These are phyloP conservation scores for Dicrurus megarhynchus DNA, from an alignment of 2,113 vertebrate genomes.

Conservation along the genomic window DNA sequence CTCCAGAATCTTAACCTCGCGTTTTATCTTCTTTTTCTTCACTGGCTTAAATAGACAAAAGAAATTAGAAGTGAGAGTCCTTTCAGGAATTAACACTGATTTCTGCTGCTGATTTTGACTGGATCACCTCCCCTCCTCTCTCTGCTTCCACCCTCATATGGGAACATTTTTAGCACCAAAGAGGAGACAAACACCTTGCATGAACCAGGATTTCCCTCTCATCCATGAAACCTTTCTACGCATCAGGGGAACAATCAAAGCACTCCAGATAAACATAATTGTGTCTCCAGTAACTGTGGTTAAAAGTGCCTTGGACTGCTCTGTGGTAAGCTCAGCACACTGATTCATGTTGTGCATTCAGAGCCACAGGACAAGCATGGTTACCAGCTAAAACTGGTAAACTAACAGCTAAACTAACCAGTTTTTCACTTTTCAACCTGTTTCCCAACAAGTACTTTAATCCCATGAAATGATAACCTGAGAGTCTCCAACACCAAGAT, in stretches of 20 bases:
- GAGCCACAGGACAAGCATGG: background rate
- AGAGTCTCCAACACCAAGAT: background rate
- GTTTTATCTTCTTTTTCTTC: conserved; percentile 99
- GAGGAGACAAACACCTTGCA: background rate
- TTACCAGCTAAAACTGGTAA: too few species aligned
- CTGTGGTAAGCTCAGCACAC: background rate
- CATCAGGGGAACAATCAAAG: background rate
- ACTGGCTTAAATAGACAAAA: conserved; percentile 89
- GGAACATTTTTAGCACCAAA: background rate
- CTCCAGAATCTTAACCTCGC: conserved; percentile 98
- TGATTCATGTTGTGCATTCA: background rate
- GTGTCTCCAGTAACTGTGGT: background rate
- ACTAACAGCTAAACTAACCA: too few species aligned
- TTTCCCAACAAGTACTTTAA: background rate
- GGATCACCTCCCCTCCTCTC: background rate
- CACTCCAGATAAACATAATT: background rate
- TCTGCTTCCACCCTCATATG: background rate
- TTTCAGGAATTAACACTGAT: conserved; percentile 42
- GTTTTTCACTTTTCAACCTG: background rate
- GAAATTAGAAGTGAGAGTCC: conserved; percentile 74
- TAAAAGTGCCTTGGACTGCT: background rate
- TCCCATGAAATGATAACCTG: fast-evolving
- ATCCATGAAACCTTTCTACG: background rate
- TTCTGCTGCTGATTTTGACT: background rate
- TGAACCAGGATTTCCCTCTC: background rate